phyloP scores from a whole-genome alignment of 2,888 invertebrate species.

The Leptinotarsa tumamoca region DNA sequence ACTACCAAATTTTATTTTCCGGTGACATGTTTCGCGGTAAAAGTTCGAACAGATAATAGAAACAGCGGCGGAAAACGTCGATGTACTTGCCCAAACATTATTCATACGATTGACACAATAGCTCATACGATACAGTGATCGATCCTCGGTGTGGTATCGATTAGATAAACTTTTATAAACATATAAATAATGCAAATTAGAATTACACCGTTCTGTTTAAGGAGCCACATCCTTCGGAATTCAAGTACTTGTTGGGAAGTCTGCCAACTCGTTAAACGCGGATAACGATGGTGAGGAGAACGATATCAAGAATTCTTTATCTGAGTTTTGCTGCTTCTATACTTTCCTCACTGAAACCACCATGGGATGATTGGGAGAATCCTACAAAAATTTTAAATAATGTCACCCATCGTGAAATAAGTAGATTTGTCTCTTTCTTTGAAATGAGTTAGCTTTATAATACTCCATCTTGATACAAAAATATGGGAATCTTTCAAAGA shows the following conservation, averaged over 20 bases:
- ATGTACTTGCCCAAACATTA: conserved; percentile 28
- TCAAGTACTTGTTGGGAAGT: conserved; percentile 3
- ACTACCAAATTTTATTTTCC: conserved; percentile 16
- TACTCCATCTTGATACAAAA: too few species aligned
- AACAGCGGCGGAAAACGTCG: conserved; percentile 19
- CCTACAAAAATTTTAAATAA: too few species aligned
- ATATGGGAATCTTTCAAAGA: too few species aligned
- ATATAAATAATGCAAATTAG: conserved; percentile 35
- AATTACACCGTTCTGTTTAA: conserved; percentile 22
- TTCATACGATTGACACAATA: conserved; percentile 35
- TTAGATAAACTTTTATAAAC: conserved; percentile 32
- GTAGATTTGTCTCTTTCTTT: too few species aligned
- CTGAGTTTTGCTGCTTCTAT: too few species aligned
- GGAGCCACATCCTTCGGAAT: conserved; percentile 28
- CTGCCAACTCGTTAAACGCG: background rate
- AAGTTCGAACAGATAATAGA: conserved; percentile 32
- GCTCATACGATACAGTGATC: conserved; percentile 25
- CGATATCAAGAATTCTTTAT: too few species aligned
- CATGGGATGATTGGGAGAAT: too few species aligned
- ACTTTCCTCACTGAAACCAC: too few species aligned
- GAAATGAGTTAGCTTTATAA: too few species aligned
- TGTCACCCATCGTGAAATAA: too few species aligned
- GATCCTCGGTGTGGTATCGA: conserved; percentile 34
- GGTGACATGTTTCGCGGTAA: conserved; percentile 23
- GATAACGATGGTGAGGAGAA: too few species aligned